Percentiles rank a stretch among this genome's conserved stretches.
These are phyloP conservation scores for Toxostoma redivivum DNA, from an alignment of 2,113 vertebrate genomes.

Conservation along the genomic window DNA sequence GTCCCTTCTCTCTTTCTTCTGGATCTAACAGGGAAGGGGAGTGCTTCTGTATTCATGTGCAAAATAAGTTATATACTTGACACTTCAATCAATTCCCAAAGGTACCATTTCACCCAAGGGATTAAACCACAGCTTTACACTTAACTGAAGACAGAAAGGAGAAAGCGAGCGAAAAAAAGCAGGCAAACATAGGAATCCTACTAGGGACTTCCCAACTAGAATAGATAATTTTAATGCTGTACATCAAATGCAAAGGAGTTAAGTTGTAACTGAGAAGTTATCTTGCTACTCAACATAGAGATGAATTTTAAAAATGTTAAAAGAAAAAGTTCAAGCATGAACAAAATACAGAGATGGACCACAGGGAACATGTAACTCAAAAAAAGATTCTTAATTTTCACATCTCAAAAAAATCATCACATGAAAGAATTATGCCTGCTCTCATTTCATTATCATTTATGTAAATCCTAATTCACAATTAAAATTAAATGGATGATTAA, in stretches of 20 bases:
- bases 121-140: neutral
- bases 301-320: neutral
- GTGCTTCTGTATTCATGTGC: neutral
- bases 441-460: neutral
- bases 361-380: neutral
- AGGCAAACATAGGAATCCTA: neutral
- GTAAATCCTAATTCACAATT: neutral
- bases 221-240: neutral
- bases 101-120: neutral
- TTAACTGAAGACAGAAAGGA: neutral
- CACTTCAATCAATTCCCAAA: neutral
- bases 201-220: neutral
- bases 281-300: neutral
- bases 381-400: neutral
- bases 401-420: neutral
- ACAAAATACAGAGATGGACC: neutral
- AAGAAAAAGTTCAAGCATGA: neutral
- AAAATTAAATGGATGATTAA: neutral
- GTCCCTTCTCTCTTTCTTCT: neutral
- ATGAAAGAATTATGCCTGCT: neutral
- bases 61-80: neutral
- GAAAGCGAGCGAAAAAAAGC: neutral
- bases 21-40: neutral
- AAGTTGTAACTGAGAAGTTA: neutral
- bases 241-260: neutral